Evolutionary conservation across 1,140 invertebrate genomes (phyloP), one percentile per base, ranked within the genome.

Genomic region (Drosophila kepulauana): DNA sequence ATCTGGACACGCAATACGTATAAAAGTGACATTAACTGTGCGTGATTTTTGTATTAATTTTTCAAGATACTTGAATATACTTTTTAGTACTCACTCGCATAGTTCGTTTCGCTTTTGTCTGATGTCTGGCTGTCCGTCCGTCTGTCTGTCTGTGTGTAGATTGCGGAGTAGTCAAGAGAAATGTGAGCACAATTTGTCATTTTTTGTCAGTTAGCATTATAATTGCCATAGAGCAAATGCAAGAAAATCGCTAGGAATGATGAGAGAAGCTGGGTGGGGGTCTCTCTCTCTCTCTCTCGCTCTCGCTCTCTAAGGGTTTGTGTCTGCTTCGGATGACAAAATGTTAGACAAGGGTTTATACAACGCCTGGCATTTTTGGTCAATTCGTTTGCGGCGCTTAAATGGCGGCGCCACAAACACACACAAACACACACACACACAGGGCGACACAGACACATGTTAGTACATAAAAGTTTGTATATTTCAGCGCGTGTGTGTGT

Each of bases 201-300:
- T 85, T 85, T 85, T 84, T 85, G 82, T 85, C 82, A 85, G 84
- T 85, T 81, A 85, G 81, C 82, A 85, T 85, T 80, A 85, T 85
- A 85, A 82, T 84, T 85, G 69, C 51, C 54, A 57, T 20, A 59
- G 28, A 33, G 51, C 28, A 38, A 45, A 49, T 43, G 51, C 16
- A 30, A 49, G 57, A 43, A 33, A 54, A 57, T 56, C 35, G 56
- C 49, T 5, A 51, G 11, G 8, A 10, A n/a, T 11, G 46, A 6
- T 8, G 16, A 16, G 46, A 3, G 8, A 8, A 7, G 16, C 3
- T 20, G 15, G 10, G 25, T 13, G 56, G 35, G 57, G 38, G 8
- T 25, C 20, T 25, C 20, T 25, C 20, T 25, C 20, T 4, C 20
- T 0, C 20, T 2, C 2, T 20, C 20, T 20, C 20, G 20, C 20